Base-by-base conservation (phyloP, 2,113 vertebrate species). In the Myocastor coypus region DNA sequence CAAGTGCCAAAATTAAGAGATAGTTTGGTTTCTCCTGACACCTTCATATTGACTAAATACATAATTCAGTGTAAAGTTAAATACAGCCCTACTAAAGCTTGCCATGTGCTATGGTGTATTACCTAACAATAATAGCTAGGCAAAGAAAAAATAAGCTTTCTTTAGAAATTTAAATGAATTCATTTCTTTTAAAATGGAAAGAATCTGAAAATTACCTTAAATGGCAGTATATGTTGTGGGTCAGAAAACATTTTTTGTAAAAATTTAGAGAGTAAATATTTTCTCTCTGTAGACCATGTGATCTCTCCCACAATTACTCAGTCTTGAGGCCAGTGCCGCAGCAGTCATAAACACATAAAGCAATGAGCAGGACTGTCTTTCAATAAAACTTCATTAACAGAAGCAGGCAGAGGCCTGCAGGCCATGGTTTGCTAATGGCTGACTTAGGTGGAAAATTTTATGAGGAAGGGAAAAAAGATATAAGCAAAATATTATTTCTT, bases 1-100 rank as follows among this genome's bases (percentile, higher is more conserved):
- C 12, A 96, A 84, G 1, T 87, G 89, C 4, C 87, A 66, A 96
- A 97, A 66, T 75, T 92, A 95, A 97, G 82, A 97, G 95, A 73
- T 7, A 92, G 7, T 50, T 90, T 90, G 20, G 40, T 93, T 96
- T 95, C 73, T 94, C 64, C 52, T 88, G 63, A 93, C 59, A 94
- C 69, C 37, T 94, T 92, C 52, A 75, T 83, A 86, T 42, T 82
- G 64, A 82, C 40, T 69, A 64, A 95, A 95, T 94, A 96, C 57
- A 50, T 83, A 95, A 96, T 66, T 92, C 75, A 91, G 46, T 94
- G 94, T 75, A 95, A 93, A 97, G 57, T 63, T 85, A 71, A 93
- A 91, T 64, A 78, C 89, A 94, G 24, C 26, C 40, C 40, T 91
- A 46, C 26, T 87, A 83, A 93, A 91, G 42, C 50, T 83, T 50